Percentiles rank a stretch among this genome's conserved stretches.
These are phyloP conservation scores for Maconellicoccus hirsutus DNA, from an alignment of 1,140 invertebrate species.

Conservation along the genomic window DNA sequence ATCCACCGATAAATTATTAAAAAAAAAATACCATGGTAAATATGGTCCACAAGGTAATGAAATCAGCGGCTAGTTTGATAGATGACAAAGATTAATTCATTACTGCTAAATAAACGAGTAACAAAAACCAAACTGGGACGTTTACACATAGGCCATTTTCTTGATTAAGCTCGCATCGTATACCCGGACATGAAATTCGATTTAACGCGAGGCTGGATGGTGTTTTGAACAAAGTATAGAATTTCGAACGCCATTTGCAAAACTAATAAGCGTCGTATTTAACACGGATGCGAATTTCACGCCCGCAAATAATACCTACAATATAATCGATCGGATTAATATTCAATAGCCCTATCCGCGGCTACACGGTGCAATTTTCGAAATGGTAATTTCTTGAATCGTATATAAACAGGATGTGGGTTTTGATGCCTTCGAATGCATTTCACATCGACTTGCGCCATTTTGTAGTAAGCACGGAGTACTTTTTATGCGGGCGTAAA, in stretches of 20 bases:
- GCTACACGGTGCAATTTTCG: too few relatives aligned
- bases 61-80: background rate
- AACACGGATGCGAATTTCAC: background rate
- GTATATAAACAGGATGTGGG: too few relatives aligned
- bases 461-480: too few relatives aligned
- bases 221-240: background rate
- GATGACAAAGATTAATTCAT: constrained; percentile 9
- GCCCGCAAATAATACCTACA: background rate
- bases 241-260: background rate
- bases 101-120: background rate
- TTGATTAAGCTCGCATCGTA: background rate
- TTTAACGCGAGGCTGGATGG: background rate
- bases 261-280: constrained; percentile 6
- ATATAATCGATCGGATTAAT: background rate
- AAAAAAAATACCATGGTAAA: too few relatives aligned
- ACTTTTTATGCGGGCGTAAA: too few relatives aligned
- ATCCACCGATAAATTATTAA: too few relatives aligned
- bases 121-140: background rate
- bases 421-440: too few relatives aligned
- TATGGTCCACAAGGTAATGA: background rate
- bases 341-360: background rate
- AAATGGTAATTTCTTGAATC: too few relatives aligned
- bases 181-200: background rate
- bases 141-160: background rate
- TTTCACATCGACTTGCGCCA: too few relatives aligned